Conservation (phyloP, 2,888 invertebrate species). For the Nemoura dubitans region DNA sequence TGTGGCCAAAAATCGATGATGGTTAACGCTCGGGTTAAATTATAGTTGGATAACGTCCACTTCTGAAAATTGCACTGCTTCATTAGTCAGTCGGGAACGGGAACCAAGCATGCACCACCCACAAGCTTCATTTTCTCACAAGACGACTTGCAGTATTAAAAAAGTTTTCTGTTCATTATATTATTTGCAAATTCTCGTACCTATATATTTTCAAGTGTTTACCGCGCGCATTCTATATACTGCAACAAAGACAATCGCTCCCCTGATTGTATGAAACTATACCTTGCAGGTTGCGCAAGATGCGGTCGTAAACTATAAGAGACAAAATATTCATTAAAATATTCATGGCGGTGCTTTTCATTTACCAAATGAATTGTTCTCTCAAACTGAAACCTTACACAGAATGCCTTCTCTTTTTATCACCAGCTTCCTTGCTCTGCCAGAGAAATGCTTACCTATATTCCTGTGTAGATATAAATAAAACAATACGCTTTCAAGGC, state of each 20-base stretch:
- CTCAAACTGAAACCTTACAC: neutral
- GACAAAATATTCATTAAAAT: neutral
- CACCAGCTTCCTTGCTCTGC: neutral
- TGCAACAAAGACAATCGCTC: neutral
- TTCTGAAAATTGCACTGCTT: neutral
- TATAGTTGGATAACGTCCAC: neutral
- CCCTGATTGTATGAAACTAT: neutral
- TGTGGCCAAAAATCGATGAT: neutral
- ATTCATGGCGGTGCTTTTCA: neutral
- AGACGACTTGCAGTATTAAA: neutral
- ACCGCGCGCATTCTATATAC: neutral
- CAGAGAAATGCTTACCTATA: neutral
- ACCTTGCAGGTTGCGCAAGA: neutral
- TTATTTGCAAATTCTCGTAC: neutral
- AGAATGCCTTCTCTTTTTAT: neutral
- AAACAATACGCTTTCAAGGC: neutral
- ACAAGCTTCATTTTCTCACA: too few species aligned
- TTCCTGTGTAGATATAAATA: constrained; percentile 1
- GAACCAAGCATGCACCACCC: neutral
- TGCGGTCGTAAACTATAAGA: neutral
- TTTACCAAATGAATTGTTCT: neutral
- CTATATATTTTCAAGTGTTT: neutral
- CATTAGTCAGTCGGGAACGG: constrained; percentile 19
- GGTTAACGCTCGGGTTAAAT: neutral
- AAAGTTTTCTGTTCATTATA: neutral